Percentiles rank a stretch among this genome's conserved stretches.
Evolutionary conservation across 1,140 invertebrate genomes (phyloP).

Genomic region (Archegozetes longisetosus): DNA sequence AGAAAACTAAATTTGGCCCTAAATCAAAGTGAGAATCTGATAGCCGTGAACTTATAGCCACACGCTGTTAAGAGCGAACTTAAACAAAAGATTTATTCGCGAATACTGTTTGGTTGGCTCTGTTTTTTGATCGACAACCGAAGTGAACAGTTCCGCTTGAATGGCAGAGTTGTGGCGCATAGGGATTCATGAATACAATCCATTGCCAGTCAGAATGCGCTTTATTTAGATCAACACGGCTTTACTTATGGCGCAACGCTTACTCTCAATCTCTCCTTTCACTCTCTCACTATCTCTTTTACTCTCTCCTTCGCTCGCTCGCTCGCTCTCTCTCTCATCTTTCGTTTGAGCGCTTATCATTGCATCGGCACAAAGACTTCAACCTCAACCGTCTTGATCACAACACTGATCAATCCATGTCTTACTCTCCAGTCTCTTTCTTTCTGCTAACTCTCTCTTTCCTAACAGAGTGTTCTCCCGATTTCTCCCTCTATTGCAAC

Average conservation of each 20-base stretch:
- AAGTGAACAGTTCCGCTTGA: not conserved
- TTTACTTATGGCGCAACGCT: not conserved
- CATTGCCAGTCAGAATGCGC: not conserved
- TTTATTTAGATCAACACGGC: not conserved
- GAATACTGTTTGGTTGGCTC: too few relatives aligned
- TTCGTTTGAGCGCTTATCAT: not conserved
- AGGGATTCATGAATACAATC: not conserved
- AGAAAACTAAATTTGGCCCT: too few relatives aligned
- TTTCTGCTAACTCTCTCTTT: too few relatives aligned
- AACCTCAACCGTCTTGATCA: not conserved
- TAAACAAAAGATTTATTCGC: not conserved
- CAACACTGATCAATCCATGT: not conserved
- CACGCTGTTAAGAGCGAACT: not conserved
- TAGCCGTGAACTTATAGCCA: not conserved
- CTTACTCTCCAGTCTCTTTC: too few relatives aligned
- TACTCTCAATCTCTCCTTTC: not conserved
- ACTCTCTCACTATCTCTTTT: not conserved
- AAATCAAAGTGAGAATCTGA: not conserved
- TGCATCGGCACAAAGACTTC: not conserved
- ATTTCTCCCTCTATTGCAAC: too few relatives aligned
- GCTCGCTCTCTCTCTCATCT: not conserved
- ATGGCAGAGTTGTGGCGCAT: not conserved
- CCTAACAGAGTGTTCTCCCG: too few relatives aligned
- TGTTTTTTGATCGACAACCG: not conserved
- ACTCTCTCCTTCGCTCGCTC: not conserved